phyloP scores from a whole-genome alignment of 1,140 invertebrate species.

The Sinella curviseta region DNA sequence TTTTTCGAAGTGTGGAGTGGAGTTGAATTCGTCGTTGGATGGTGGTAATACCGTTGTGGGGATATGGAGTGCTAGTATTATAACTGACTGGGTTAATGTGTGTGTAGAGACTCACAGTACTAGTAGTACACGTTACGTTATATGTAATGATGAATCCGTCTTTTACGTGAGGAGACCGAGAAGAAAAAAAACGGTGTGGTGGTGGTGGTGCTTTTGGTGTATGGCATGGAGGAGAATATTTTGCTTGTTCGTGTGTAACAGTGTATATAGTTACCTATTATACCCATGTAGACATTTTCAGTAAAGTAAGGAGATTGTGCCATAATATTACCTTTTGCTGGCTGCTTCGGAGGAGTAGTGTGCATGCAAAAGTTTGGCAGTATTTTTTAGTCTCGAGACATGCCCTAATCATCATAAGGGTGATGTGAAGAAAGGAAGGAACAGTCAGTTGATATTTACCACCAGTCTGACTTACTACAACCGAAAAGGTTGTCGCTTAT shows the following conservation, averaged over 20 bases:
- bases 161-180: neutral
- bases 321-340: no score
- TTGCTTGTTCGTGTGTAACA: neutral
- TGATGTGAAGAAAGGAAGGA: neutral
- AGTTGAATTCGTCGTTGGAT: no score
- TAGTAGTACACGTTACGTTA: no score
- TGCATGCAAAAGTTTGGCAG: neutral
- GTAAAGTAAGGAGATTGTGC: no score
- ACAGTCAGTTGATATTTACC: neutral
- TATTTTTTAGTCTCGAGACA: neutral
- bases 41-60: no score
- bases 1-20: no score
- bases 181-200: neutral
- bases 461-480: neutral
- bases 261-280: neutral
- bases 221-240: neutral
- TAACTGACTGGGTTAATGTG: no score
- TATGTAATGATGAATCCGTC: no score
- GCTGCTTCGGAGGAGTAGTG: neutral
- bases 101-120: no score
- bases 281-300: neutral
- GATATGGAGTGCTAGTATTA: no score
- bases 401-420: neutral
- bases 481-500: neutral
- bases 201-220: neutral